phyloP scores from a whole-genome alignment of 2,888 invertebrate genomes.

The Tachina grossa region DNA sequence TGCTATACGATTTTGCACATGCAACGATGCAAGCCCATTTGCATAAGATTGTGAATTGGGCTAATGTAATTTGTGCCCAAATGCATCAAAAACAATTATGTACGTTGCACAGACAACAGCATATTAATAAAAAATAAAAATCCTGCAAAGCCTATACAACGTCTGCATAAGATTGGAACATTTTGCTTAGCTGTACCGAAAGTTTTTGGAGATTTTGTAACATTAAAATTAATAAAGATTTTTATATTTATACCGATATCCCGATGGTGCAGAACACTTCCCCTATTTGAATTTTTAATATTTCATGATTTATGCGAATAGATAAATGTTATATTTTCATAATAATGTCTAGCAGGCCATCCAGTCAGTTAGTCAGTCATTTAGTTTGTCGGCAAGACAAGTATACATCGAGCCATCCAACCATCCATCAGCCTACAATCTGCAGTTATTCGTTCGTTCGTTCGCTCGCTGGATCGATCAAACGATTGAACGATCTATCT shows the following conservation, averaged over 20 bases:
- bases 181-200: too few relatives aligned
- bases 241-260: neutral
- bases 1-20: too few relatives aligned
- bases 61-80: too few relatives aligned
- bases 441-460: constrained; percentile 13
- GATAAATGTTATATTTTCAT: constrained; percentile 67
- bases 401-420: constrained; percentile 28
- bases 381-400: constrained; percentile 25
- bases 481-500: constrained; percentile 38
- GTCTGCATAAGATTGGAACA: too few relatives aligned
- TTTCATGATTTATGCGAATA: constrained; percentile 67
- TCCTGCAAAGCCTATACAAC: too few relatives aligned
- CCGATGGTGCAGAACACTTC: constrained; percentile 14
- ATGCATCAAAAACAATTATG: too few relatives aligned
- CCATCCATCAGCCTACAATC: constrained; percentile 48
- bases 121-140: too few relatives aligned
- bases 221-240: neutral
- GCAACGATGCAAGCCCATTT: too few relatives aligned
- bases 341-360: constrained; percentile 59
- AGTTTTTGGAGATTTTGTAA: too few relatives aligned
- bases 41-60: too few relatives aligned
- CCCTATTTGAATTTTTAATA: constrained; percentile 56
- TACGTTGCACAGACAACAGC: too few relatives aligned
- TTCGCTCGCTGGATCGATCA: constrained; percentile 1
- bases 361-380: constrained; percentile 6